Percentiles rank a stretch among this genome's conserved stretches.
Conservation (phyloP, 2,797 vertebrate species). For the Monodelphis domestica region DNA sequence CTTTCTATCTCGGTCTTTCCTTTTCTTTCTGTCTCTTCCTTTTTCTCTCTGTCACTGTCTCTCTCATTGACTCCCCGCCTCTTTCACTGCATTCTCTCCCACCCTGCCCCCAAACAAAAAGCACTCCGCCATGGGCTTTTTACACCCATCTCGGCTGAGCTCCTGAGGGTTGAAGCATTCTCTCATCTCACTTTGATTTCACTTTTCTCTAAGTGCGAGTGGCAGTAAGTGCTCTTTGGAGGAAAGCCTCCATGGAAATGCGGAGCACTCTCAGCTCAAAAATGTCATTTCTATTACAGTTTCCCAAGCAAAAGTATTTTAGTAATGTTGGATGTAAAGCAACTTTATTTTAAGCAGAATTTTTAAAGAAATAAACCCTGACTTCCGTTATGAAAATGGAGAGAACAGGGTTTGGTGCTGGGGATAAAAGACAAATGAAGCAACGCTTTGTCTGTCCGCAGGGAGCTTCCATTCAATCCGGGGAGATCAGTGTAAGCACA, state of each 20-base stretch:
- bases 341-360: background rate
- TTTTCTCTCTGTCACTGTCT: background rate
- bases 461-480: background rate
- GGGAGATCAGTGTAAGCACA: background rate
- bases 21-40: background rate
- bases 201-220: slow-evolving; percentile 58
- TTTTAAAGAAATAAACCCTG: background rate
- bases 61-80: background rate
- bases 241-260: slow-evolving; percentile 6
- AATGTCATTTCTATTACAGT: slow-evolving; percentile 25
- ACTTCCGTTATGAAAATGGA: slow-evolving; percentile 5
- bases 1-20: too few species aligned
- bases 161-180: background rate
- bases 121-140: background rate
- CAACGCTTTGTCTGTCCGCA: background rate
- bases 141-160: background rate
- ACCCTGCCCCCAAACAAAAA: background rate
- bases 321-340: background rate
- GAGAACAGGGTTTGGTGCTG: background rate
- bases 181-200: background rate
- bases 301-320: background rate
- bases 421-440: background rate
- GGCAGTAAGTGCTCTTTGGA: slow-evolving; percentile 19
- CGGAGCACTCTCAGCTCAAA: background rate
- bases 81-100: background rate